phyloP scores from a whole-genome alignment of 2,888 invertebrate genomes.

The Baccha elongata region DNA sequence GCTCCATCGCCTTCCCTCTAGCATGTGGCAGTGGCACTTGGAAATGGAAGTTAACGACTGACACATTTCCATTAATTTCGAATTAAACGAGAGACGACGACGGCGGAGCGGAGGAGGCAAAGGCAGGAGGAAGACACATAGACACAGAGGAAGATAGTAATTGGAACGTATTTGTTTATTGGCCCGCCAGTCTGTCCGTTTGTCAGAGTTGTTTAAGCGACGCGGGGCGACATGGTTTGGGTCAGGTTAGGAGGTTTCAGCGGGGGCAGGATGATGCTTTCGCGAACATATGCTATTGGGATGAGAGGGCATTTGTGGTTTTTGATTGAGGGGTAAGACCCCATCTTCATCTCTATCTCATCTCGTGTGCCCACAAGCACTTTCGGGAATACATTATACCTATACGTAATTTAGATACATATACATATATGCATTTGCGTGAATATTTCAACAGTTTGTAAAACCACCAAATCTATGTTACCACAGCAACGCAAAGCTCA shows the following conservation, averaged over 20 bases:
- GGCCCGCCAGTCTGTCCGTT: conserved; percentile 68
- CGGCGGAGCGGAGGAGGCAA: background rate
- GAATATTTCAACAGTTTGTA: conserved; percentile 64
- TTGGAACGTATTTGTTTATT: conserved; percentile 73
- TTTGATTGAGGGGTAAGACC: conserved; percentile 23
- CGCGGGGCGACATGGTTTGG: conserved; percentile 13
- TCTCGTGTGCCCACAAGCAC: conserved; percentile 57
- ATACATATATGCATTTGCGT: conserved; percentile 58
- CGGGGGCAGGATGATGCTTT: background rate
- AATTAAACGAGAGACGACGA: conserved; percentile 56
- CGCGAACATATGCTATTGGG: conserved; percentile 47
- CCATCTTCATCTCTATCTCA: conserved; percentile 10
- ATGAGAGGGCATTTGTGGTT: conserved; percentile 39
- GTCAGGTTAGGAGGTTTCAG: background rate
- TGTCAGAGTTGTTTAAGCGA: conserved; percentile 46
- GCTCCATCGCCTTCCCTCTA: background rate
- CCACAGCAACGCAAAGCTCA: conserved; percentile 50
- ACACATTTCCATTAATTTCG: conserved; percentile 73
- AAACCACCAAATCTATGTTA: conserved; percentile 40
- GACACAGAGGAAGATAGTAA: conserved; percentile 63
- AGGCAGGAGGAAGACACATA: conserved; percentile 12
- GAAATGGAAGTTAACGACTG: conserved; percentile 71
- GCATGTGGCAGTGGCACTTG: conserved; percentile 45
- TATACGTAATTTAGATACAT: too few relatives aligned
- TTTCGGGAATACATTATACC: conserved; percentile 57